phyloP scores from a whole-genome alignment of 2,888 invertebrate species.

The Agriopis aurantiaria region DNA sequence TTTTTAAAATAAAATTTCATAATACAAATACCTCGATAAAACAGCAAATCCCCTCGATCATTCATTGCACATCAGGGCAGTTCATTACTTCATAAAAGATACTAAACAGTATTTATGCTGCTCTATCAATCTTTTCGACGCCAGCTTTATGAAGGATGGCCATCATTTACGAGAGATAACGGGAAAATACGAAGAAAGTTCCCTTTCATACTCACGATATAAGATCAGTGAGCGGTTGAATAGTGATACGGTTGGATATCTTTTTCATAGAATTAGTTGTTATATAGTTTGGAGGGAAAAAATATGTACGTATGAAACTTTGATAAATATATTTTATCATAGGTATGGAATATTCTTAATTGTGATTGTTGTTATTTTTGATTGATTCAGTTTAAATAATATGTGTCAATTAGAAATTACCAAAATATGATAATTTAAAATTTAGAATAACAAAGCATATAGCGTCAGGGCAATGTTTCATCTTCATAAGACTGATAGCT shows the following conservation, averaged over 20 bases:
- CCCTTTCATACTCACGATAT: conserved; percentile 19
- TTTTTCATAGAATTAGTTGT: neutral
- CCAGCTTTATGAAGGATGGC: conserved; percentile 36
- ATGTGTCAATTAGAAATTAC: too few species aligned
- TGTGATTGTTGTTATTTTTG: too few species aligned
- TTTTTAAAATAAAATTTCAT: too few species aligned
- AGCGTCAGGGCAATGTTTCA: too few species aligned
- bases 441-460: too few species aligned
- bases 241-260: conserved; percentile 22
- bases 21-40: neutral
- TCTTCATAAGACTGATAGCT: too few species aligned
- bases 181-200: conserved; percentile 27
- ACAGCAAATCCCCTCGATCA: conserved; percentile 28
- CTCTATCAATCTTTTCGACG: conserved; percentile 50
- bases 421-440: too few species aligned
- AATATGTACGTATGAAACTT: too few species aligned
- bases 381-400: too few species aligned
- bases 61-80: conserved; percentile 27
- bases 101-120: conserved; percentile 38
- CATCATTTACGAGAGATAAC: conserved; percentile 46
- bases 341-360: too few species aligned
- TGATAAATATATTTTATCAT: too few species aligned
- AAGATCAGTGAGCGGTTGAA: conserved; percentile 16
- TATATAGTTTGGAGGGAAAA: neutral
- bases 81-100: conserved; percentile 35